Percentiles rank a stretch among this genome's conserved stretches.
These are phyloP conservation scores for Antechinus stuartii DNA, from an alignment of 2,113 vertebrate genomes.

Conservation along the genomic window DNA sequence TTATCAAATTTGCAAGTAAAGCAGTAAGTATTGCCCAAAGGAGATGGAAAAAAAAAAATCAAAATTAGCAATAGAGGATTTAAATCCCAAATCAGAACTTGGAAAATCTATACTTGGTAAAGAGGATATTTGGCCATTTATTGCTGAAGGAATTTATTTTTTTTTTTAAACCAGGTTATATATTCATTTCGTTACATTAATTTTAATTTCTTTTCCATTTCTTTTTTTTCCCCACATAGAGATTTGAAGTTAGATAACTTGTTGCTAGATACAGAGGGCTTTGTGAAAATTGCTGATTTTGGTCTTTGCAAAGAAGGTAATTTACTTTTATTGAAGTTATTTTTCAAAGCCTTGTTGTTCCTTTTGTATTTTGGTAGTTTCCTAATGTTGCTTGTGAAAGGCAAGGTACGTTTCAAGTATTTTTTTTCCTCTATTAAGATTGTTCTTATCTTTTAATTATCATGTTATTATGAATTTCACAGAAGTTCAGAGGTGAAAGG, in stretches of 20 bases:
- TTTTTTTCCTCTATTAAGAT: slow-evolving; percentile 55
- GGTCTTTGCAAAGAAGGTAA: slow-evolving; percentile 99
- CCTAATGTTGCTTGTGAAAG: slow-evolving; percentile 43
- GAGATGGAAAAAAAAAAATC: slow-evolving; percentile 19
- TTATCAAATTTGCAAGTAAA: slow-evolving; percentile 17
- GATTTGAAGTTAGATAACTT: slow-evolving; percentile 99
- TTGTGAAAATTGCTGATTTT: slow-evolving; percentile 99
- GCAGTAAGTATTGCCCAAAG: slow-evolving; percentile 31
- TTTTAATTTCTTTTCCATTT: slow-evolving; percentile 71
- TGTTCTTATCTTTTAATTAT: slow-evolving; percentile 38
- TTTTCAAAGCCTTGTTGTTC: slow-evolving; percentile 46
- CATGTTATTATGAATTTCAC: slow-evolving; percentile 53
- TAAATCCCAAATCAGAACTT: slow-evolving; percentile 50
- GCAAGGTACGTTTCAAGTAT: slow-evolving; percentile 46
- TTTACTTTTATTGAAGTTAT: slow-evolving; percentile 38
- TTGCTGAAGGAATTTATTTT: slow-evolving; percentile 34
- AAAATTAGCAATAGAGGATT: neutral
- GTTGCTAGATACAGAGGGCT: slow-evolving; percentile 97
- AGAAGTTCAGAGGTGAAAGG: neutral
- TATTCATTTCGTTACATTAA: slow-evolving; percentile 49
- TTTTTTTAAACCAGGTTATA: slow-evolving; percentile 5
- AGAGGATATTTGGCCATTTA: slow-evolving; percentile 29
- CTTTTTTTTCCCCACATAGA: slow-evolving; percentile 82
- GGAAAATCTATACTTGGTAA: slow-evolving; percentile 44
- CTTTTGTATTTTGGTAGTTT: slow-evolving; percentile 65